phyloP scores from a whole-genome alignment of 2,888 invertebrate species.

The Rotaria sp. region DNA sequence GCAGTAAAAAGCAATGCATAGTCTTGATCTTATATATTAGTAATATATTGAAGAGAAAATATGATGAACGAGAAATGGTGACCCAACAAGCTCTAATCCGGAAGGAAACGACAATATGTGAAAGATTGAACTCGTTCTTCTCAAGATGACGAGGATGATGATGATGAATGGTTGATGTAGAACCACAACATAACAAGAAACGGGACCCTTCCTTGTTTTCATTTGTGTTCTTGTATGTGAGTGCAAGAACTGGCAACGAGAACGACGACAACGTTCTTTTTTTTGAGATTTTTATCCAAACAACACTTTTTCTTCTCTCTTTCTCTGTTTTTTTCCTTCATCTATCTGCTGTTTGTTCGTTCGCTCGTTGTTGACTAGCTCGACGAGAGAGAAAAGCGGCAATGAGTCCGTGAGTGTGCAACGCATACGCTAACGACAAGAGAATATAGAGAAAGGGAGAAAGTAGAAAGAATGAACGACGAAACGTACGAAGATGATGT shows the following conservation, averaged over 20 bases:
- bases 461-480: not conserved
- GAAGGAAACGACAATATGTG: slow-evolving; percentile 15
- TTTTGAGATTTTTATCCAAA: slow-evolving; percentile 12
- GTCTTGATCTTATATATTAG: not conserved
- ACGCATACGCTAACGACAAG: not conserved
- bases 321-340: not conserved
- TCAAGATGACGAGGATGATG: not conserved
- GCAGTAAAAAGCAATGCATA: not conserved
- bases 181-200: slow-evolving; percentile 2
- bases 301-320: slow-evolving; percentile 6
- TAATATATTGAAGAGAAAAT: not conserved
- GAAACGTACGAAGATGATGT: slow-evolving; percentile 14
- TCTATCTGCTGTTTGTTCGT: not conserved
- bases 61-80: not conserved
- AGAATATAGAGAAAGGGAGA: not conserved
- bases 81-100: not conserved
- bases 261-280: not conserved
- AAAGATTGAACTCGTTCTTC: slow-evolving; percentile 19
- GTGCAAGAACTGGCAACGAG: not conserved
- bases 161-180: slow-evolving; percentile 9
- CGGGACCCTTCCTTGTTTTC: not conserved
- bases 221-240: not conserved
- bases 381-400: not conserved
- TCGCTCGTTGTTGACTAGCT: not conserved
- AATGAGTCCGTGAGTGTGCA: not conserved